phyloP scores from a whole-genome alignment of 2,888 invertebrate genomes.

The Trimorus sp. region DNA sequence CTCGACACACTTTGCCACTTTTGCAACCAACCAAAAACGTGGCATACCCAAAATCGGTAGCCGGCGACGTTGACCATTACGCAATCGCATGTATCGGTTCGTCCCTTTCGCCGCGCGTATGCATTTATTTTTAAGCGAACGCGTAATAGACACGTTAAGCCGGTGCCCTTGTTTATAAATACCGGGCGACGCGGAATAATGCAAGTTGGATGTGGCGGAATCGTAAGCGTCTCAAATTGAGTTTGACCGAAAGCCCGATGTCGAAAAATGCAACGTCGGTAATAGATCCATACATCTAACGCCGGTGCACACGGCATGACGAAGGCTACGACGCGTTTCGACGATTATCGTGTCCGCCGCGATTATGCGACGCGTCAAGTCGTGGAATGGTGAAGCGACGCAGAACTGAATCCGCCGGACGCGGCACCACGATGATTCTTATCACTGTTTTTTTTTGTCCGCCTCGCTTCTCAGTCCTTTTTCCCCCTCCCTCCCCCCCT shows the following conservation, averaged over 20 bases:
- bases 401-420: constrained; percentile 64
- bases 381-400: constrained; percentile 68
- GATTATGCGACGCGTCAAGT: constrained; percentile 78
- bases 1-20: too few species aligned
- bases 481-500: constrained; percentile 59
- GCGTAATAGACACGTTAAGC: constrained; percentile 38
- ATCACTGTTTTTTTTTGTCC: constrained; percentile 75
- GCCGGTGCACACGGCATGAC: constrained; percentile 75
- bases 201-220: constrained; percentile 41
- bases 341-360: constrained; percentile 80
- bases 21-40: too few species aligned
- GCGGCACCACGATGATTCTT: constrained; percentile 74
- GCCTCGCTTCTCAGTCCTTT: constrained; percentile 24
- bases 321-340: constrained; percentile 73
- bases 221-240: constrained; percentile 42
- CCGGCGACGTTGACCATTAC: neutral
- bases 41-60: neutral
- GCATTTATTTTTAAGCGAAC: constrained; percentile 13
- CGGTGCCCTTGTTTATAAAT: constrained; percentile 43
- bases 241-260: constrained; percentile 40
- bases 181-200: constrained; percentile 35
- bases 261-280: constrained; percentile 58
- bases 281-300: constrained; percentile 63
- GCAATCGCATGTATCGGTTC: neutral
- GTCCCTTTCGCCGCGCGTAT: neutral